phyloP scores from a whole-genome alignment of 2,113 vertebrate genomes.

The Cephalopholis sonnerati region DNA sequence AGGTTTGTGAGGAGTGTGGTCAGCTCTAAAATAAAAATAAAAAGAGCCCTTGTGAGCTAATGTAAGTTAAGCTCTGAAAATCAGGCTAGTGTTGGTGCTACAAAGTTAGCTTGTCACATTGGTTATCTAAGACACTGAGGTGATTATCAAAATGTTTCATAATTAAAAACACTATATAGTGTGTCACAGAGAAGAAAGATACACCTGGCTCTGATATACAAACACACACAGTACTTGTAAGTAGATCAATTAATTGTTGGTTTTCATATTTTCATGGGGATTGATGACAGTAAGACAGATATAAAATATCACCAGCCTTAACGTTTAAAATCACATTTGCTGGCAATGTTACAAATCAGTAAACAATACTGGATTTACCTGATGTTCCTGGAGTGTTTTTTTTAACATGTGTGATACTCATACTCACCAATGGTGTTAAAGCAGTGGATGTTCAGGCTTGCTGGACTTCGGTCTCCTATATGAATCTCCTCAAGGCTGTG shows the following conservation, averaged over 20 bases:
- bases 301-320: not conserved
- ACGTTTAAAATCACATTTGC: not conserved
- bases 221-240: too few species aligned
- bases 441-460: slow-evolving; percentile 87
- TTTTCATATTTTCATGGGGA: not conserved
- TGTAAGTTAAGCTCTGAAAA: too few species aligned
- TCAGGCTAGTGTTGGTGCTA: too few species aligned
- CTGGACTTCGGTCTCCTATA: slow-evolving; percentile 85
- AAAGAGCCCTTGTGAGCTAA: too few species aligned
- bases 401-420: not conserved
- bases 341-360: not conserved
- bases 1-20: too few species aligned
- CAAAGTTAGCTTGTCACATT: too few species aligned
- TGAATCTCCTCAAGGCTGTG: slow-evolving; percentile 90
- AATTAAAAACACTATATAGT: too few species aligned
- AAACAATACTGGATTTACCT: not conserved
- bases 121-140: too few species aligned
- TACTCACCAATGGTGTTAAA: slow-evolving; percentile 87
- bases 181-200: too few species aligned
- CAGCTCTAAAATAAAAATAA: too few species aligned
- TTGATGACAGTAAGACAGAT: not conserved
- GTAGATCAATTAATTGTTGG: not conserved
- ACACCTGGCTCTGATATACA: not conserved
- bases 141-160: too few species aligned
- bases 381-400: not conserved